These are phyloP conservation scores for Sminthopsis crassicaudata DNA, from an alignment of 2,113 vertebrate genomes.

Conservation along the genomic window DNA sequence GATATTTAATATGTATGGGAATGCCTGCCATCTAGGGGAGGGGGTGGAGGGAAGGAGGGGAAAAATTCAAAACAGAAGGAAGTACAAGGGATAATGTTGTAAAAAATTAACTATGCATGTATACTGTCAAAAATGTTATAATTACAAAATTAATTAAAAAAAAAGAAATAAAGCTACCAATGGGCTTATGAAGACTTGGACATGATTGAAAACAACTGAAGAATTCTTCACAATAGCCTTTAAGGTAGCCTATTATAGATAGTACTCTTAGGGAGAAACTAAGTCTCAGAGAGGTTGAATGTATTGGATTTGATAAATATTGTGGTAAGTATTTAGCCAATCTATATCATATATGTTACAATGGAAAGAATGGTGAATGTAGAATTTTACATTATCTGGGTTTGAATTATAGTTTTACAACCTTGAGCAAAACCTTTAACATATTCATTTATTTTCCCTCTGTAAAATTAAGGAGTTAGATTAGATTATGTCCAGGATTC, in stretches of 20 bases:
- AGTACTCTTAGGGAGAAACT: not conserved
- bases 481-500: not conserved
- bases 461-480: not conserved
- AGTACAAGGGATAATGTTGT: too few relatives aligned
- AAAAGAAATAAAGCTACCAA: not conserved
- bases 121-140: too few relatives aligned
- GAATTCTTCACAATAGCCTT: not conserved
- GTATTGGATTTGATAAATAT: not conserved
- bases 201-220: not conserved
- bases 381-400: not conserved
- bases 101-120: too few relatives aligned
- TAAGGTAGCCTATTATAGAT: not conserved
- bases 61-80: too few relatives aligned
- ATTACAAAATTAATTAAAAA: too few relatives aligned
- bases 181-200: not conserved
- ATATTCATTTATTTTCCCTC: not conserved
- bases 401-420: not conserved
- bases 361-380: not conserved
- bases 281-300: not conserved
- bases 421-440: not conserved
- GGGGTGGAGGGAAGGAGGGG: too few relatives aligned
- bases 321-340: not conserved
- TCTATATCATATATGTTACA: not conserved
- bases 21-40: too few relatives aligned
- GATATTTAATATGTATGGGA: too few relatives aligned